Percentiles rank a stretch among this genome's conserved stretches.
phyloP scores from a whole-genome alignment of 2,797 vertebrate species.

The Epinephelus awoara region DNA sequence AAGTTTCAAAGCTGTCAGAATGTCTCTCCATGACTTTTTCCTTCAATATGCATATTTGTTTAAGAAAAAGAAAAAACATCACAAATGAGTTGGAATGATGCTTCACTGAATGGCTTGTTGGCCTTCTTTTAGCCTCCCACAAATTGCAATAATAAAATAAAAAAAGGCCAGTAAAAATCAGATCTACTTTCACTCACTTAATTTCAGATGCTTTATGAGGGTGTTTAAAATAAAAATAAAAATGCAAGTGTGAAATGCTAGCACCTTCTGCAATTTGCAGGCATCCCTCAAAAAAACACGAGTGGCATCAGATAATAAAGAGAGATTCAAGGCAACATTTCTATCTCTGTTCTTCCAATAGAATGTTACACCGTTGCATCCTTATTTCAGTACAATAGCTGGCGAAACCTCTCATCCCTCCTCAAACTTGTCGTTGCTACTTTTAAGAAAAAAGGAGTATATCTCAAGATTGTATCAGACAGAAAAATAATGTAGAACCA shows the following conservation, averaged over 20 bases:
- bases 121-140: constrained; percentile 3
- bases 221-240: not conserved
- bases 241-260: constrained; percentile 15
- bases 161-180: not conserved
- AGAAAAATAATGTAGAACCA: constrained; percentile 26
- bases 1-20: not conserved
- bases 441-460: constrained; percentile 16
- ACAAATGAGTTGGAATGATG: not conserved
- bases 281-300: constrained; percentile 32
- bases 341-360: constrained; percentile 36
- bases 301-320: constrained; percentile 71
- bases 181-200: constrained; percentile 22
- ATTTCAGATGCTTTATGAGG: constrained; percentile 17
- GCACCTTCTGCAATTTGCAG: constrained; percentile 19
- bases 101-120: not conserved
- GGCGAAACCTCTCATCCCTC: constrained; percentile 41
- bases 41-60: not conserved
- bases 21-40: not conserved
- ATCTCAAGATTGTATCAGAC: constrained; percentile 37
- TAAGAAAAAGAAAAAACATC: too few species aligned
- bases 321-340: constrained; percentile 64
- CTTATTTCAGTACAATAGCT: constrained; percentile 45
- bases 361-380: constrained; percentile 35
- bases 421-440: constrained; percentile 28
- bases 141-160: not conserved